Base-by-base conservation (phyloP, 2,113 vertebrate genomes). In the Prionailurus bengalensis region DNA sequence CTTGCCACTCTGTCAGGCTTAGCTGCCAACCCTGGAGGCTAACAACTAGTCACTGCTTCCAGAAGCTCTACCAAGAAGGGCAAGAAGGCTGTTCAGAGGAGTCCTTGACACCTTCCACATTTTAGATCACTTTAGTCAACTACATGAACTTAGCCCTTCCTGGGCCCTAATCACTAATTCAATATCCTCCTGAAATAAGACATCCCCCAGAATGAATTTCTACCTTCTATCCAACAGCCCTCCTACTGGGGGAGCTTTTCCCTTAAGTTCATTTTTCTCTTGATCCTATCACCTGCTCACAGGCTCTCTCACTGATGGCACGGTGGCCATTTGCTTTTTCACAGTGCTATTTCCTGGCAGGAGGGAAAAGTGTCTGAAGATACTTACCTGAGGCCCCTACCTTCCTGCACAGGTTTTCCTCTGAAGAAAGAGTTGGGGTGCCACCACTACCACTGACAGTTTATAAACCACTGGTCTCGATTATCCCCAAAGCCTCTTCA, bases 351-450 rank as follows among this genome's bases (percentile, higher is more conserved):
- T 97, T 98, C 97, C 93, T 96, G 96, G 95, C 82, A 97, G 90
- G 89, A 98, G 96, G 93, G 95, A 97, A 90, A 97, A 95, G 97
- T 95, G 91, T 90, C 97, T 89, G 76, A 88, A 95, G 90, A 98
- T 95, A 93, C 82, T 97, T 97, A 95, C 95, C 97, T 87, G 95
- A 97, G 95, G 91, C 96, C 31, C 97, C 97, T 51, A 25, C 95
- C 98, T 93, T 98, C 97, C 94, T 81, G 97, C 93, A 96, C 96
- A 82, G 94, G 23, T 55, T 68, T 76, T 66, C 33, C 39, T 80
- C 78, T 33, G 29, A 66, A 45, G 39, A 71, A 71, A 94, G 17
- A 11, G 58, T 70, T 63, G 58, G 7, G 25, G 4, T 21, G 13
- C 80, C 79, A 31, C 3, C 33, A 25, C 23, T 63, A 17, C 5